Percentiles rank a stretch among this genome's conserved stretches.
These are phyloP conservation scores for Meriones psammophilus DNA, from an alignment of 2,797 vertebrate genomes.

Conservation along the genomic window DNA sequence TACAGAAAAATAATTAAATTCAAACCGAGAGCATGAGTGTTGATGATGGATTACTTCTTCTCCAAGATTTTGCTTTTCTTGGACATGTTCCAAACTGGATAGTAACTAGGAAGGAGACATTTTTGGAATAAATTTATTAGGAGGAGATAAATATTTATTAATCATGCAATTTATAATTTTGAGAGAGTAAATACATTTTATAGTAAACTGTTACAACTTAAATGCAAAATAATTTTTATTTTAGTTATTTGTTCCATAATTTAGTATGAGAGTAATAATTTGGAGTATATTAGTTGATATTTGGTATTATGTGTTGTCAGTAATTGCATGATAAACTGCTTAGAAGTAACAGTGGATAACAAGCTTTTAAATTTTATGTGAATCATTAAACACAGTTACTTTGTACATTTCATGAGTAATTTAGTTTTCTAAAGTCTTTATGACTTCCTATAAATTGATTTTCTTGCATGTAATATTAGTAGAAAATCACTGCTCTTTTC, in stretches of 20 bases:
- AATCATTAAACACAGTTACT: slow-evolving; percentile 38
- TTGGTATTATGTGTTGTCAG: background rate
- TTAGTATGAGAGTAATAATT: slow-evolving; percentile 33
- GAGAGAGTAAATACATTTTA: background rate
- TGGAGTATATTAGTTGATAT: background rate
- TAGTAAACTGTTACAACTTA: background rate
- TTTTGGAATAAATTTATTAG: background rate
- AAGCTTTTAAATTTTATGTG: background rate
- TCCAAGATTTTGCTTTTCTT: background rate
- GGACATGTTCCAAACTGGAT: background rate
- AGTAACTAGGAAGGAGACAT: background rate
- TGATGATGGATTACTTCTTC: background rate
- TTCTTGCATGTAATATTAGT: slow-evolving; percentile 13
- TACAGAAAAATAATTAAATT: background rate
- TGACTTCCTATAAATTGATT: background rate
- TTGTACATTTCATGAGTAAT: background rate
- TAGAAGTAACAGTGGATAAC: slow-evolving; percentile 1
- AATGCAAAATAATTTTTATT: background rate
- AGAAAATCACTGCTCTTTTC: slow-evolving; percentile 24
- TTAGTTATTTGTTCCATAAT: background rate
- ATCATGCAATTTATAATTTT: background rate
- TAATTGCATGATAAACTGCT: background rate
- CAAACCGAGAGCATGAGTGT: background rate
- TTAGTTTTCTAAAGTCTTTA: slow-evolving; percentile 50
- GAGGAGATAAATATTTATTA: slow-evolving; percentile 19